Evolutionary conservation across 2,888 invertebrate genomes (phyloP).

Genomic region (Acleris sparsana): DNA sequence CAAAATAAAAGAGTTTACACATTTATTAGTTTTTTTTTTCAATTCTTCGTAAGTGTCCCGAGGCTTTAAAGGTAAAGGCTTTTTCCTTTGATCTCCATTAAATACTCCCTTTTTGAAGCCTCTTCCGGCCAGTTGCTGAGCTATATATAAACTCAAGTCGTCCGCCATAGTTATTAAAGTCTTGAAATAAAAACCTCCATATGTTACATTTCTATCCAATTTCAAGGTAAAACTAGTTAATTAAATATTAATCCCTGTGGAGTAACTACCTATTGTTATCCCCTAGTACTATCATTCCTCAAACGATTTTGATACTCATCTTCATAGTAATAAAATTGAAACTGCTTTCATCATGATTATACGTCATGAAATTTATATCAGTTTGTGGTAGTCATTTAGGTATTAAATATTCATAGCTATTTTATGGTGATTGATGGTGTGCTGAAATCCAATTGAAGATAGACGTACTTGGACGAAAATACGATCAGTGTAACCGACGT

Average conservation of each 20-base stretch:
- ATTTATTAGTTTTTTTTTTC: too few relatives aligned
- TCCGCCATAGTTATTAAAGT: too few relatives aligned
- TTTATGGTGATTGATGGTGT: constrained; percentile 26
- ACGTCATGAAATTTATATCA: not conserved
- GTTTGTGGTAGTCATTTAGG: constrained; percentile 13
- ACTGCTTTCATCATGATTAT: not conserved
- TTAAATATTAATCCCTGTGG: constrained; percentile 16
- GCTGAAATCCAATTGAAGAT: constrained; percentile 8
- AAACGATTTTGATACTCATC: constrained; percentile 1
- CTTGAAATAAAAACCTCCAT: not conserved
- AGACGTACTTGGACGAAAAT: not conserved
- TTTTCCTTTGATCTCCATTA: too few relatives aligned
- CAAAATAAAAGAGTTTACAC: too few relatives aligned
- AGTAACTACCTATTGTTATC: constrained; percentile 2
- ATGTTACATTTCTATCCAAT: not conserved
- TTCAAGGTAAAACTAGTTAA: not conserved
- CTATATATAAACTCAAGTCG: too few relatives aligned
- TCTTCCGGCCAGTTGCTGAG: too few relatives aligned
- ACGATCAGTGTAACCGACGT: not conserved
- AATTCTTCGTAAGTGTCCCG: too few relatives aligned
- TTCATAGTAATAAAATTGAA: not conserved
- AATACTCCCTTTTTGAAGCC: too few relatives aligned
- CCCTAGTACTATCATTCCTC: not conserved
- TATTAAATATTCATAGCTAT: constrained; percentile 25
- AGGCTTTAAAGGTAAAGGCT: too few relatives aligned